These are phyloP conservation scores for Lepidothrix coronata DNA, from an alignment of 2,113 vertebrate species.

Conservation along the genomic window DNA sequence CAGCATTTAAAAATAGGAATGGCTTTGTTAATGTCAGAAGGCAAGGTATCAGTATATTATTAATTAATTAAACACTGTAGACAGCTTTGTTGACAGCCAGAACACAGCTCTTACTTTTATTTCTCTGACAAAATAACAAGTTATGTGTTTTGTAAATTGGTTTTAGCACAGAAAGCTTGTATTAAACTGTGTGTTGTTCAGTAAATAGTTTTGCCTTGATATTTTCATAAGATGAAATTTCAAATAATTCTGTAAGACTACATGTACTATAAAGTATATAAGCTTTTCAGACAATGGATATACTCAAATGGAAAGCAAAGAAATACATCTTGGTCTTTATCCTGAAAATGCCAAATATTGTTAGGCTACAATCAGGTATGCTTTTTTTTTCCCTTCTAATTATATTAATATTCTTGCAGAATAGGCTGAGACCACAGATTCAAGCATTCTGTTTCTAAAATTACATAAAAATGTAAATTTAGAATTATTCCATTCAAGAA, in stretches of 20 bases:
- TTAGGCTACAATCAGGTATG: neutral
- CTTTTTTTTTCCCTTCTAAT: neutral
- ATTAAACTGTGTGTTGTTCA: neutral
- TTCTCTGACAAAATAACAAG: slow-evolving; percentile 8
- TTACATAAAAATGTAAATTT: neutral
- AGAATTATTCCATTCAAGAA: neutral
- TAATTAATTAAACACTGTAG: neutral
- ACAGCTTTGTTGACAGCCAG: neutral
- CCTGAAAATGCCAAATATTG: neutral
- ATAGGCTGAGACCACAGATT: neutral
- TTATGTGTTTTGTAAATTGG: neutral
- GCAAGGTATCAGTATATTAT: neutral
- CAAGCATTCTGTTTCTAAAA: neutral
- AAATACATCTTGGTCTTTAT: neutral
- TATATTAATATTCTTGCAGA: neutral
- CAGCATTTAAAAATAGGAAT: neutral
- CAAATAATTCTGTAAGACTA: neutral
- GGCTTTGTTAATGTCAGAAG: neutral
- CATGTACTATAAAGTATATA: neutral
- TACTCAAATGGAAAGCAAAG: neutral
- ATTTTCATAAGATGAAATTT: neutral
- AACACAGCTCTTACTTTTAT: slow-evolving; percentile 2
- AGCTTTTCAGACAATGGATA: neutral
- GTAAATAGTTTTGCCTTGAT: neutral
- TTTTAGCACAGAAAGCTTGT: neutral